phyloP scores from a whole-genome alignment of 2,113 vertebrate genomes.

The Bombycilla garrulus region DNA sequence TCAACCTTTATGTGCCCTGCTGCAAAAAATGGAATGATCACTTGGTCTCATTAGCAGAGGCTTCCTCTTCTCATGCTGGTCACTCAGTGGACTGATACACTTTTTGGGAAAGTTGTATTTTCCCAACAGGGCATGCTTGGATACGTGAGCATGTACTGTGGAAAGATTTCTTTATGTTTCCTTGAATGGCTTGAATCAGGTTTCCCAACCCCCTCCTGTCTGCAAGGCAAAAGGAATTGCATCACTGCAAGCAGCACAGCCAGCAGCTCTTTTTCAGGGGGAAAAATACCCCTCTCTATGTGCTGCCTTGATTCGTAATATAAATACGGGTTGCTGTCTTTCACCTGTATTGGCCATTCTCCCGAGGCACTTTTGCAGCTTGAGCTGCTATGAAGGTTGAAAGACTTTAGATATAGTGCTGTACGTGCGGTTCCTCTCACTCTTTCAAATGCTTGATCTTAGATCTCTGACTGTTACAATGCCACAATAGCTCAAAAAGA shows the following conservation, averaged over 20 bases:
- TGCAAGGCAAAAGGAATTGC: neutral
- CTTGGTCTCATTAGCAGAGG: neutral
- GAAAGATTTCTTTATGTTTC: neutral
- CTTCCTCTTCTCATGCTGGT: neutral
- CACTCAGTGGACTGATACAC: neutral
- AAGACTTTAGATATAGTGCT: neutral
- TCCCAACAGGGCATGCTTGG: fast-evolving
- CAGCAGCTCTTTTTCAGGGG: neutral
- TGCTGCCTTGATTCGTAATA: neutral
- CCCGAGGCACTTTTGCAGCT: neutral
- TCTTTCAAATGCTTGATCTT: constrained; percentile 35
- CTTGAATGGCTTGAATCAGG: neutral
- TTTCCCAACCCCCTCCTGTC: neutral
- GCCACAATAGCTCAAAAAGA: neutral
- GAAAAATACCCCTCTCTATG: neutral
- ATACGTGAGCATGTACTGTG: neutral
- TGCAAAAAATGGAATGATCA: neutral
- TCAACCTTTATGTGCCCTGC: neutral
- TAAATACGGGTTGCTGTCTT: neutral
- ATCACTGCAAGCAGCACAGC: neutral
- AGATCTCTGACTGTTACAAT: neutral
- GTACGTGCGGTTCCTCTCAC: neutral
- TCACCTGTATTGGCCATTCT: neutral
- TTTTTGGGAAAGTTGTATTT: neutral
- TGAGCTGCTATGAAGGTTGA: neutral